phyloP scores from a whole-genome alignment of 1,140 invertebrate species.

The Phocides pigmalion region DNA sequence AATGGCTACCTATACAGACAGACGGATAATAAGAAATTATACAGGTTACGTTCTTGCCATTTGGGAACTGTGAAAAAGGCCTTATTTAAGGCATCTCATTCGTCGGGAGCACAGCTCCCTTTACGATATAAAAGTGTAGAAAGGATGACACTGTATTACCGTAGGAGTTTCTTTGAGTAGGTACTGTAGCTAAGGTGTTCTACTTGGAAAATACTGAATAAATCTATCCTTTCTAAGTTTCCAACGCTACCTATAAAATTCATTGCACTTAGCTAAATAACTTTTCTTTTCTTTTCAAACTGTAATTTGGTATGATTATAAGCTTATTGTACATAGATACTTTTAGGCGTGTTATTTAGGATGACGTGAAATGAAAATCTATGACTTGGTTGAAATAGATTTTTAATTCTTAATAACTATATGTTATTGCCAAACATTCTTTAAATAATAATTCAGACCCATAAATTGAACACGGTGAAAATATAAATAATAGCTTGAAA shows the following conservation, averaged over 20 bases:
- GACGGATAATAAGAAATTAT: too few species aligned
- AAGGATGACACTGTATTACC: constrained; percentile 24
- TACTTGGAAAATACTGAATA: constrained; percentile 30
- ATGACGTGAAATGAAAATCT: too few species aligned
- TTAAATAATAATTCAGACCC: too few species aligned
- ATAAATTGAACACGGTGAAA: too few species aligned
- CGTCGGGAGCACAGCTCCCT: constrained; percentile 12
- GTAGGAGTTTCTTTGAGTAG: constrained; percentile 24
- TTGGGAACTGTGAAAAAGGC: background rate
- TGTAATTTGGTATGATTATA: background rate
- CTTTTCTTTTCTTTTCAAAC: constrained; percentile 2
- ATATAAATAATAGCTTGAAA: too few species aligned
- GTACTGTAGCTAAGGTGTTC: constrained; percentile 14
- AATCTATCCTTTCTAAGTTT: constrained; percentile 16
- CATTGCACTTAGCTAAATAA: constrained; percentile 21
- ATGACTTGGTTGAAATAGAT: too few species aligned
- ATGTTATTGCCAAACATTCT: too few species aligned
- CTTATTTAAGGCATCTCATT: constrained; percentile 13
- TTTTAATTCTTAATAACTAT: too few species aligned
- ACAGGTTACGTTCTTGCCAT: too few species aligned
- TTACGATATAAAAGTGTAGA: constrained; percentile 30
- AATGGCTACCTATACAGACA: too few species aligned
- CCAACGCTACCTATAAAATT: constrained; percentile 16
- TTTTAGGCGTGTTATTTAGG: too few species aligned
- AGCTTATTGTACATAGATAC: too few species aligned